Base-by-base conservation (phyloP, 2,113 vertebrate genomes). In the Herpetotheres cachinnans region DNA sequence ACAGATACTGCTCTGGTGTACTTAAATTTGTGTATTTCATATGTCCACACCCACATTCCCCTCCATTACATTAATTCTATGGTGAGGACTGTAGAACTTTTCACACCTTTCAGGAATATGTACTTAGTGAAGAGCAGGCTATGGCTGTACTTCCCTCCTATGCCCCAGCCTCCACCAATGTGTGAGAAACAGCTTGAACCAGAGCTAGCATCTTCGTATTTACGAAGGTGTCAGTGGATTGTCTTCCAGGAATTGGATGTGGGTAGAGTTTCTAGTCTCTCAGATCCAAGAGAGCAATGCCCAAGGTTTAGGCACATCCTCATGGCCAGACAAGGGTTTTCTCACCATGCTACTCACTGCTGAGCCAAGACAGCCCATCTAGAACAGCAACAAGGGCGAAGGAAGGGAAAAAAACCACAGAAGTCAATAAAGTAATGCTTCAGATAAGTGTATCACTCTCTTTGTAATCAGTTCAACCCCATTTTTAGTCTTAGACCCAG, bases 321-420 rank as follows among this genome's bases (percentile, higher is more conserved):
- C 14, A 44, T 38, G 32, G 22, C 36, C 0, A 0, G 55, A n/a
- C 6, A 36, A 81, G 15, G 7, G 16, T 42, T 88, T 52, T 59
- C 29, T 50, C 61, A 79, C 22, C 16, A 29, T 27, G 42, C 13
- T 66, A 58, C 27, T 93, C 70, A n/a, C 42, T 52, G 29, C 30
- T 67, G 30, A 90, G 55, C 13, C 30, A 84, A 71, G 59, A 56
- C 5, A 90, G n/a, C 9, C 18, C 34, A 62, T 59, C 16, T 59
- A 44, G 70, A 90, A 83, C 8, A 55, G 32, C 27, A 70, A 63
- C 29, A 90, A 58, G 26, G 29, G 72, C 17, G 74, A 80, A 7
- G 15, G 21, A 82, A 65, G 36, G 20, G 22, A 21, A 65, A 50
- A 50, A 56, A 92, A 50, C 0, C 13, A 38, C 25, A 32, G 38